Conservation (phyloP, 1,140 invertebrate genomes). For the Sitophilus oryzae region DNA sequence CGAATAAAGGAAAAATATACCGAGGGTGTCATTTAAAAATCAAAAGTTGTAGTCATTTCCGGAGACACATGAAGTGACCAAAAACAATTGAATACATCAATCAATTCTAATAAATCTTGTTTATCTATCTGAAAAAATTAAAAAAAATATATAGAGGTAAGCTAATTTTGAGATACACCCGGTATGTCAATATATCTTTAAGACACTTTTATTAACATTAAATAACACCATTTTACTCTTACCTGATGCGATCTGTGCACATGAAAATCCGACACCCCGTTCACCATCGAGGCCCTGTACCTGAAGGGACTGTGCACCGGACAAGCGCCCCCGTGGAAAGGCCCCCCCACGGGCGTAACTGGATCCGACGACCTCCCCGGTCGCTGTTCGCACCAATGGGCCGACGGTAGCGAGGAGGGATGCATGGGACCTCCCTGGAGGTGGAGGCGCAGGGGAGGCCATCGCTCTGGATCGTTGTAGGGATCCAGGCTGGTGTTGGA, state of each 20-base stretch:
- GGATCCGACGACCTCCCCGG: conserved; percentile 42
- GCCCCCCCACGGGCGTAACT: conserved; percentile 40
- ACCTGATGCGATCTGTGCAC: conserved; percentile 29
- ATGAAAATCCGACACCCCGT: conserved; percentile 44
- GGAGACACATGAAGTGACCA: no score
- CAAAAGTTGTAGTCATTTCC: no score
- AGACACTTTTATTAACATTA: no score
- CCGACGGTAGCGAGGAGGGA: conserved; percentile 31
- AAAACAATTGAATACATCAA: no score
- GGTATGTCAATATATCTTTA: no score
- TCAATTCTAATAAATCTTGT: no score
- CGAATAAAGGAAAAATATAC: no score
- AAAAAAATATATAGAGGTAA: no score
- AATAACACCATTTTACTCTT: no score
- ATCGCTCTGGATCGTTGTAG: conserved; percentile 38
- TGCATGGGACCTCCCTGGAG: conserved; percentile 29
- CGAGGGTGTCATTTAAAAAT: no score
- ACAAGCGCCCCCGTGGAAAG: conserved; percentile 48
- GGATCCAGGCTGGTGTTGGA: conserved; percentile 43
- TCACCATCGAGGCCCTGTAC: conserved; percentile 51
- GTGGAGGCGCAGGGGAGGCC: conserved; percentile 31
- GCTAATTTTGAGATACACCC: no score
- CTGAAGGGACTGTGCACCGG: conserved; percentile 61
- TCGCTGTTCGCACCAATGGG: conserved; percentile 39
- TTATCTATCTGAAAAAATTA: no score